These are phyloP conservation scores for Aleiodes alternator DNA, from an alignment of 2,888 invertebrate genomes.

Conservation along the genomic window DNA sequence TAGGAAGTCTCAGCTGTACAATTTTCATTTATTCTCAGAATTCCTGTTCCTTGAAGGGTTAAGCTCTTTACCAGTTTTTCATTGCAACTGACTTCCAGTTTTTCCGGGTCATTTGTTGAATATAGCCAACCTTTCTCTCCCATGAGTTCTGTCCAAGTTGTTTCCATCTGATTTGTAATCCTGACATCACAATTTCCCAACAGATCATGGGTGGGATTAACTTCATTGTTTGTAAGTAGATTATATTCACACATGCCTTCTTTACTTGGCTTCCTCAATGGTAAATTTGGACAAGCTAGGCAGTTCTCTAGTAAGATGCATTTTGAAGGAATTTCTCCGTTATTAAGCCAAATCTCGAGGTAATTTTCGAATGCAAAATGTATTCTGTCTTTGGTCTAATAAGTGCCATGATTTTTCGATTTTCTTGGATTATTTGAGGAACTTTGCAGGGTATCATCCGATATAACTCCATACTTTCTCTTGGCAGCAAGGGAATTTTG, in stretches of 20 bases:
- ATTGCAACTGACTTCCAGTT: background rate
- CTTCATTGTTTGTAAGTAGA: background rate
- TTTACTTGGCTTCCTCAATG: background rate
- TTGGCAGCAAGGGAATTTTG: background rate
- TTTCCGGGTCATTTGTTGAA: background rate
- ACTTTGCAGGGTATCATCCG: background rate
- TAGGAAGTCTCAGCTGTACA: background rate
- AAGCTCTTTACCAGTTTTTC: background rate
- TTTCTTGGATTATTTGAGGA: background rate
- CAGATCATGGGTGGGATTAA: background rate
- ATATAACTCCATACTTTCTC: background rate
- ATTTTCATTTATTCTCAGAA: background rate
- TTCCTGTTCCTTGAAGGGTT: background rate
- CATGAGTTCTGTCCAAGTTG: background rate
- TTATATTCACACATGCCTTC: background rate
- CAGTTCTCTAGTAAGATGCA: background rate
- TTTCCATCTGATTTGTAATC: background rate
- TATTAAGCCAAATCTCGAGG: background rate
- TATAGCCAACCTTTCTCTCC: background rate
- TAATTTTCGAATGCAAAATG: background rate
- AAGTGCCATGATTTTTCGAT: background rate
- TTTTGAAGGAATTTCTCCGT: background rate
- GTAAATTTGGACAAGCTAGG: background rate
- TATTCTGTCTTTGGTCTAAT: background rate
- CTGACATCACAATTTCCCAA: background rate